These are phyloP conservation scores for Oxyteleia sp. DNA, from an alignment of 2,888 invertebrate species.

Conservation along the genomic window DNA sequence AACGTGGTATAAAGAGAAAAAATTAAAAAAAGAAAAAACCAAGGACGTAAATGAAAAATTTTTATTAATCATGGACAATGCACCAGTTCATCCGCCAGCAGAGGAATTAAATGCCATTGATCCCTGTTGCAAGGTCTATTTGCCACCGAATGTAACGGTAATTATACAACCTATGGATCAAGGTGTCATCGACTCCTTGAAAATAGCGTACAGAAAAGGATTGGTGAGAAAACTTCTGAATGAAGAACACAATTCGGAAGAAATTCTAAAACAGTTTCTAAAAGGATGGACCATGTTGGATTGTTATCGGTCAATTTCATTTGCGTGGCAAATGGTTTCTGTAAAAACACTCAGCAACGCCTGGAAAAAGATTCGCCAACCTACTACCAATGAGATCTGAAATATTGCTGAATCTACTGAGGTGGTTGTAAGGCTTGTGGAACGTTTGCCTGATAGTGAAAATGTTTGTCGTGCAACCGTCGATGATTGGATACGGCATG, in stretches of 20 bases:
- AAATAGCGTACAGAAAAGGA: slow-evolving; percentile 75
- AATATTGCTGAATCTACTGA: slow-evolving; percentile 7
- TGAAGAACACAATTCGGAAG: slow-evolving; percentile 52
- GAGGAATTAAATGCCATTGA: too few species aligned
- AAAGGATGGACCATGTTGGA: slow-evolving; percentile 73
- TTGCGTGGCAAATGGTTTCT: slow-evolving; percentile 71
- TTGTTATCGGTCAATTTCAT: slow-evolving; percentile 71
- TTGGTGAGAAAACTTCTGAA: slow-evolving; percentile 62
- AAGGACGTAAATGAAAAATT: slow-evolving; percentile 52
- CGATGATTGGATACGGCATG: slow-evolving; percentile 7
- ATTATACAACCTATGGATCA: slow-evolving; percentile 78
- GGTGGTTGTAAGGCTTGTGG: slow-evolving; percentile 5
- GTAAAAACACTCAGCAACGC: slow-evolving; percentile 62
- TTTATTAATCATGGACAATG: slow-evolving; percentile 72
- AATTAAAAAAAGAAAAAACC: slow-evolving; percentile 64
- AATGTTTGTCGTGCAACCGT: slow-evolving; percentile 4
- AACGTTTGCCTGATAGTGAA: slow-evolving; percentile 4
- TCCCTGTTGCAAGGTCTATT: slow-evolving; percentile 64
- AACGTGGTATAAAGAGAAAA: slow-evolving; percentile 73
- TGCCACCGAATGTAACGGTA: slow-evolving; percentile 76
- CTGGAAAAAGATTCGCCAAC: slow-evolving; percentile 71
- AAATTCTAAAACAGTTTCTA: slow-evolving; percentile 5
- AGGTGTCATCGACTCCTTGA: slow-evolving; percentile 75
- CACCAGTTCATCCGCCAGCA: slow-evolving; percentile 66
- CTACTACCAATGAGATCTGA: background rate